phyloP scores from a whole-genome alignment of 2,888 invertebrate species.

The Atrina japonica region DNA sequence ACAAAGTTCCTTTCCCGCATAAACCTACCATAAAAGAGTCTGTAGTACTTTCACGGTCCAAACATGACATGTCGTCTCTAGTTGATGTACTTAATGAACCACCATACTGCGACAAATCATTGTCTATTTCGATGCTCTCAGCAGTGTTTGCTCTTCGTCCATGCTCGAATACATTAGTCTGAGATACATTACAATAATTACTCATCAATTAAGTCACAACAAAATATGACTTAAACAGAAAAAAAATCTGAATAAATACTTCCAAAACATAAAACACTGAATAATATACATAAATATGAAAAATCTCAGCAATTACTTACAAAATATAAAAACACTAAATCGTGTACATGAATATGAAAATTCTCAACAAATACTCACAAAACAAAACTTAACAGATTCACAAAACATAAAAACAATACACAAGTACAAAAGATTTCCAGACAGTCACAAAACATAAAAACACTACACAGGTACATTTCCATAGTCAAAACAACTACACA shows the following conservation, averaged over 20 bases:
- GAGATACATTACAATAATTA: not conserved
- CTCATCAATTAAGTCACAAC: not conserved
- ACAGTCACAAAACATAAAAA: too few species aligned
- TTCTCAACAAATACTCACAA: too few species aligned
- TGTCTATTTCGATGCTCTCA: slow-evolving; percentile 71
- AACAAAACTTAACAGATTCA: too few species aligned
- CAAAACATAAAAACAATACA: too few species aligned
- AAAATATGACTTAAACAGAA: not conserved
- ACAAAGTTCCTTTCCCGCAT: too few species aligned
- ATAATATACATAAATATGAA: not conserved
- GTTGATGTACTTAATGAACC: slow-evolving; percentile 51
- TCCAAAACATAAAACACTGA: too few species aligned
- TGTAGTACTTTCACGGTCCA: slow-evolving; percentile 70
- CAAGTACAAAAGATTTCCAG: too few species aligned
- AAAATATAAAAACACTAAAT: too few species aligned
- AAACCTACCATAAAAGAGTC: slow-evolving; percentile 61
- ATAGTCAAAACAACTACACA: too few species aligned
- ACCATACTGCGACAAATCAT: slow-evolving; percentile 58
- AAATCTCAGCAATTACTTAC: not conserved
- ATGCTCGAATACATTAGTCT: slow-evolving; percentile 26
- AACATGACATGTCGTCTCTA: slow-evolving; percentile 57
- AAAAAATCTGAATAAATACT: not conserved
- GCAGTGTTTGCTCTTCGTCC: slow-evolving; percentile 63
- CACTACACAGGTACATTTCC: too few species aligned
- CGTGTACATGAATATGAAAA: too few species aligned